These are phyloP conservation scores for Takifugu rubripes DNA, from an alignment of 2,797 vertebrate species.

Conservation along the genomic window DNA sequence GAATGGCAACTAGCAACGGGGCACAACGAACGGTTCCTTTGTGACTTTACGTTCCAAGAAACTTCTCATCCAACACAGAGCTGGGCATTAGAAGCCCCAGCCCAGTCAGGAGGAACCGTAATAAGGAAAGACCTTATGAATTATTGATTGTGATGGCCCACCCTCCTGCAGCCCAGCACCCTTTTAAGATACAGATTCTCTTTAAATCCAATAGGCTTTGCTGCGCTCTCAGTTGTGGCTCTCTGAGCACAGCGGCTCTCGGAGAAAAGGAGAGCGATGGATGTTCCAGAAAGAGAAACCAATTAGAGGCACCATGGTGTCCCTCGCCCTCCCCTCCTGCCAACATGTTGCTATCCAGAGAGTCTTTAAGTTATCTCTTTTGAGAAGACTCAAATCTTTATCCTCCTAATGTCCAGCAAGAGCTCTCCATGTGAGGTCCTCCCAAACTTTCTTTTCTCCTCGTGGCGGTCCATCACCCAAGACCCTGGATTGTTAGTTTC, in stretches of 20 bases:
- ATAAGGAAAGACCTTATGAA: slow-evolving; percentile 79
- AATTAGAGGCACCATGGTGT: slow-evolving; percentile 70
- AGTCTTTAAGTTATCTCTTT: slow-evolving; percentile 56
- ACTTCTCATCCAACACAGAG: slow-evolving; percentile 72
- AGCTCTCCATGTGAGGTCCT: slow-evolving; percentile 31
- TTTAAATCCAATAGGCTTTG: slow-evolving; percentile 75
- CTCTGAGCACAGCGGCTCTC: slow-evolving; percentile 66
- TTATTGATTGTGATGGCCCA: slow-evolving; percentile 72
- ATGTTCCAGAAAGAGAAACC: slow-evolving; percentile 70
- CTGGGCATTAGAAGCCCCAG: slow-evolving; percentile 58
- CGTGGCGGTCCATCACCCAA: slow-evolving; percentile 32
- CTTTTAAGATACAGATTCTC: slow-evolving; percentile 75
- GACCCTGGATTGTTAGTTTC: slow-evolving; percentile 33
- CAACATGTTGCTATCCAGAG: slow-evolving; percentile 51
- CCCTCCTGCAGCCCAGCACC: slow-evolving; percentile 35
- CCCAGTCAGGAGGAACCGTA: slow-evolving; percentile 71
- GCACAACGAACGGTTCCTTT: slow-evolving; percentile 48
- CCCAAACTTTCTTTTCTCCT: slow-evolving; percentile 25
- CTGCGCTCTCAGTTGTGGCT: slow-evolving; percentile 63
- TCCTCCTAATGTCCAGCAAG: slow-evolving; percentile 37
- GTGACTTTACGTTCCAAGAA: slow-evolving; percentile 61
- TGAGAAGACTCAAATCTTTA: slow-evolving; percentile 58
- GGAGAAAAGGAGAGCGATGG: slow-evolving; percentile 57
- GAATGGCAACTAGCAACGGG: slow-evolving; percentile 34
- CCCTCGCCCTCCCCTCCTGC: slow-evolving; percentile 33